Percentiles rank a stretch among this genome's conserved stretches.
Conservation (phyloP, 2,797 vertebrate species). For the Zalophus californianus region DNA sequence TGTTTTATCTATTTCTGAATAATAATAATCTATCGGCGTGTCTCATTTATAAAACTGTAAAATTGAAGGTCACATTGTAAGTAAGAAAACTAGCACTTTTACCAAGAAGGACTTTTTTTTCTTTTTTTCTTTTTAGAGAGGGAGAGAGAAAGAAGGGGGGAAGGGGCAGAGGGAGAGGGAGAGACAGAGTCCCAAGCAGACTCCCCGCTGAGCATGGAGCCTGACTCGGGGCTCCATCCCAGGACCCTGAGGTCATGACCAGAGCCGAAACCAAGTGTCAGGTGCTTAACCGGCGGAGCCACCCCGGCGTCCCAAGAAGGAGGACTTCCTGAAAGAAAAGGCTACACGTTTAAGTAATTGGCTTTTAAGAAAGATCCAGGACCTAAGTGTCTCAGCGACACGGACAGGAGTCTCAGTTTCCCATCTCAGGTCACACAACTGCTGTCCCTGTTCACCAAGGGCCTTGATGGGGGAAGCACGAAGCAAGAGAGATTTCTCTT, state of each 20-base stretch:
- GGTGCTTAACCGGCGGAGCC: neutral
- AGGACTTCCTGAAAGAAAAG: neutral
- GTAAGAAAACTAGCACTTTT: neutral
- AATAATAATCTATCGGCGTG: neutral
- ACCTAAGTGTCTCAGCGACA: neutral
- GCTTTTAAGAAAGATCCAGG: neutral
- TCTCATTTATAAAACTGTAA: neutral
- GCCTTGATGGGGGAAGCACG: neutral
- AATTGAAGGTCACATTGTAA: conserved; percentile 25
- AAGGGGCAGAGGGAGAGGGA: neutral
- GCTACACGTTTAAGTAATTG: neutral
- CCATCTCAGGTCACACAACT: neutral
- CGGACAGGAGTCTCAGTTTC: neutral
- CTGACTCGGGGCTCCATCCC: no score
- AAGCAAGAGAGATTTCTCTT: neutral
- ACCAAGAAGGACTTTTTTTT: neutral
- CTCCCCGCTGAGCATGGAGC: neutral
- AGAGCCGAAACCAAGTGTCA: neutral
- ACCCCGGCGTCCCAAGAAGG: neutral
- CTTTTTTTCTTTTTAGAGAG: neutral
- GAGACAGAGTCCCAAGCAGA: neutral
- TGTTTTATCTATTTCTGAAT: conserved; percentile 45
- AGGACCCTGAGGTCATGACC: neutral
- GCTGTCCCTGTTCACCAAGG: no score
- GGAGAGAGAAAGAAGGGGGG: neutral